Conservation (phyloP, 2,888 invertebrate species). For the Syritta pipiens region DNA sequence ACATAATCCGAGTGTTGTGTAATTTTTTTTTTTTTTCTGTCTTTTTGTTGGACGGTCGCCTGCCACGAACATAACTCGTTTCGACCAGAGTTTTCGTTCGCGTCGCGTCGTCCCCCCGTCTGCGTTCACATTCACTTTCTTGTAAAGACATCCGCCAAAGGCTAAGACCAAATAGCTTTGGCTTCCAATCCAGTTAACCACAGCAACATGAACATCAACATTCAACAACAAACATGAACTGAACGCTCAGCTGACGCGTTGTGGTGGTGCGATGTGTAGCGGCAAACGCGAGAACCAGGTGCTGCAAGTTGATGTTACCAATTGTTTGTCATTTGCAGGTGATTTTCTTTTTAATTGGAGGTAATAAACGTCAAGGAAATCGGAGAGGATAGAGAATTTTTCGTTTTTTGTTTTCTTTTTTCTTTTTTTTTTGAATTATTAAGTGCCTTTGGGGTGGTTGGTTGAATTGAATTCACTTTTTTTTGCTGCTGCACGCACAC, state of each 20-base stretch:
- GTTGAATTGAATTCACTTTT: too few species aligned
- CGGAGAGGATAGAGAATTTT: not conserved
- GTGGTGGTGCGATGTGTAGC: too few species aligned
- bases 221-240: not conserved
- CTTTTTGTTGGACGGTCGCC: conserved; percentile 17
- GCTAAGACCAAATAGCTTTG: conserved; percentile 32
- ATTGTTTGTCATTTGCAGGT: conserved; percentile 49
- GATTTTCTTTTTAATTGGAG: conserved; percentile 53
- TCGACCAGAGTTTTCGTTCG: conserved; percentile 1
- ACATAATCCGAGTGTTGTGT: conserved; percentile 54
- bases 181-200: conserved; percentile 43
- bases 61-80: conserved; percentile 40
- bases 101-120: not conserved
- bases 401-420: too few species aligned
- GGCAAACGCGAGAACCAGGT: too few species aligned
- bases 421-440: too few species aligned
- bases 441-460: too few species aligned
- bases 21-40: conserved; percentile 47
- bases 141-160: conserved; percentile 56
- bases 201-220: not conserved
- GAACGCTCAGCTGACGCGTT: not conserved
- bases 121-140: conserved; percentile 63
- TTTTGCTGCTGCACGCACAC: too few species aligned
- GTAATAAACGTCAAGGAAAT: conserved; percentile 29
- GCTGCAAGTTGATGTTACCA: conserved; percentile 25